Conservation (phyloP, 2,888 invertebrate species). For the Branchellion lobata region DNA sequence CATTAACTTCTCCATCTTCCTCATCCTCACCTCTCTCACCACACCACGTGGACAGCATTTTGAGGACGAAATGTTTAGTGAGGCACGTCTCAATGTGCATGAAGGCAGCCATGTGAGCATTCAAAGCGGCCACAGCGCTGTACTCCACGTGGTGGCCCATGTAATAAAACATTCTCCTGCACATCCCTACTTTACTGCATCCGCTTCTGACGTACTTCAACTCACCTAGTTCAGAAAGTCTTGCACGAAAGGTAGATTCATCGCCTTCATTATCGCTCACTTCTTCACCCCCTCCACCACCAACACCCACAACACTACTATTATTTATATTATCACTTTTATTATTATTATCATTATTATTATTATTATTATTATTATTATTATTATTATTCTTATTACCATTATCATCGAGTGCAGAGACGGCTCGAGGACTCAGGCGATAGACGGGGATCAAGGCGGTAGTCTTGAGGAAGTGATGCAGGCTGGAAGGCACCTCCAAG, state of each 20-base stretch:
- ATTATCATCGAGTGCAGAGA: neutral
- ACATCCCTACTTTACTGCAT: neutral
- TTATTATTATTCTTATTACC: no score
- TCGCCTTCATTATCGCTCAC: neutral
- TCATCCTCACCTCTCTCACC: neutral
- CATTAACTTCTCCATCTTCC: constrained; percentile 22
- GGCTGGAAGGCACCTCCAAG: neutral
- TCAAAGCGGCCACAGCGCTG: neutral
- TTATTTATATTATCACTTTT: no score
- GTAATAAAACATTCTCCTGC: neutral
- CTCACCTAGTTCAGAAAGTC: neutral
- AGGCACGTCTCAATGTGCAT: neutral
- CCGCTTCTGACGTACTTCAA: neutral
- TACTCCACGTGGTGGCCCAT: constrained; percentile 17
- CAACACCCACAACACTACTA: neutral
- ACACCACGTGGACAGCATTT: neutral
- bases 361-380: no score
- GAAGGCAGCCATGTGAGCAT: constrained; percentile 18
- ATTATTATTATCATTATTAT: no score
- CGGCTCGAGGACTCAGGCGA: neutral
- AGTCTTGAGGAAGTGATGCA: neutral
- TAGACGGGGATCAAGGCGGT: neutral
- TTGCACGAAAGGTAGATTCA: neutral
- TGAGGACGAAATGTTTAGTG: neutral
- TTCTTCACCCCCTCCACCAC: neutral